A percentile compares a stretch with the other conserved stretches of the same genome.
These are phyloP conservation scores for Dendrolimus punctatus DNA, from an alignment of 1,140 invertebrate species.

Conservation along the genomic window DNA sequence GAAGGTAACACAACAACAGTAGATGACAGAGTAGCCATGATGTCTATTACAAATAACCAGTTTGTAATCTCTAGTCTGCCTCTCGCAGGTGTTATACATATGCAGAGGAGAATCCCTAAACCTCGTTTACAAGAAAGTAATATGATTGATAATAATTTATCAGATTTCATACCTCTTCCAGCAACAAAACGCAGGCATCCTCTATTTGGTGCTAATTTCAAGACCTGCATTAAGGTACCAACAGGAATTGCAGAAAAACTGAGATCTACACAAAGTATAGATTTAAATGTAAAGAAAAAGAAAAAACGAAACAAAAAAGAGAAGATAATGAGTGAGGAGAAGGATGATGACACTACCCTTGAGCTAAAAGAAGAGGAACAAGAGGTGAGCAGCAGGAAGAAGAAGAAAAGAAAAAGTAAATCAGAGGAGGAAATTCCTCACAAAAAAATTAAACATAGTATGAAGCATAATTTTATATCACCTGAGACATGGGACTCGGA, in stretches of 20 bases:
- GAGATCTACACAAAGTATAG: slow-evolving; percentile 4
- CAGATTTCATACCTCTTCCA: slow-evolving; percentile 43
- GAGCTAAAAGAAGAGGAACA: slow-evolving; percentile 7
- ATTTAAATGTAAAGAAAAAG: slow-evolving; percentile 15
- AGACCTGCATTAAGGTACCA: slow-evolving; percentile 40
- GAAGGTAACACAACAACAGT: slow-evolving; percentile 22
- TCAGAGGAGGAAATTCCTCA: slow-evolving; percentile 11
- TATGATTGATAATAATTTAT: slow-evolving; percentile 29
- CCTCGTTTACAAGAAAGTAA: slow-evolving; percentile 32
- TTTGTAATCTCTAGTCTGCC: slow-evolving; percentile 30
- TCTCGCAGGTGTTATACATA: slow-evolving; percentile 24
- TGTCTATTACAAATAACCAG: slow-evolving; percentile 18
- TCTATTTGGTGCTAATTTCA: slow-evolving; percentile 49
- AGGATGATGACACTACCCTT: slow-evolving; percentile 8
- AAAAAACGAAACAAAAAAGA: slow-evolving; percentile 38
- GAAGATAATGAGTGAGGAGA: slow-evolving; percentile 7
- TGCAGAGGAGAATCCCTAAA: slow-evolving; percentile 46
- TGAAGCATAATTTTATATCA: slow-evolving; percentile 29
- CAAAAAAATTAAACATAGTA: slow-evolving; percentile 26
- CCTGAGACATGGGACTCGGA: slow-evolving; percentile 49
- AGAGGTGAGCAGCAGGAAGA: slow-evolving; percentile 23
- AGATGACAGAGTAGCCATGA: slow-evolving; percentile 17
- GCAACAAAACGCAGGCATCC: slow-evolving; percentile 56
- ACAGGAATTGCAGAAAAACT: slow-evolving; percentile 23
- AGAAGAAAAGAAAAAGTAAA: slow-evolving; percentile 33